phyloP scores from a whole-genome alignment of 2,113 vertebrate genomes.

The Azemiops feae region DNA sequence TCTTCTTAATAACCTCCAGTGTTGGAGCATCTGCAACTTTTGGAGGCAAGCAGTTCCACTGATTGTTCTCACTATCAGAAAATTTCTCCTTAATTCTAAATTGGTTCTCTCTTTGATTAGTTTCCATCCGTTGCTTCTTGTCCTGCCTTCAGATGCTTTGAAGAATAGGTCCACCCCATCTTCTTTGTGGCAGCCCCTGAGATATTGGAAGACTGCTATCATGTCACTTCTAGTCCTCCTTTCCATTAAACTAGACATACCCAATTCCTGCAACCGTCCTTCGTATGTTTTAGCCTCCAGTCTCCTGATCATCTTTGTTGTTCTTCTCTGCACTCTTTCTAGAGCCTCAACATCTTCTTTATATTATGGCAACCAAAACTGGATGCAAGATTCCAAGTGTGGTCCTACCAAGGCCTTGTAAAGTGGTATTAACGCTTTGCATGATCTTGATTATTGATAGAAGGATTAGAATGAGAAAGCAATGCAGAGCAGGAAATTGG shows the following conservation, averaged over 20 bases:
- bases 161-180: background rate
- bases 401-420: background rate
- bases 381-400: background rate
- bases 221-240: background rate
- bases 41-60: too few relatives aligned
- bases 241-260: background rate
- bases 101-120: background rate
- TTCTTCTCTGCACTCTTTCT: background rate
- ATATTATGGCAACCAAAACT: background rate
- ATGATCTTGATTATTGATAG: background rate
- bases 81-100: background rate
- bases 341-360: background rate
- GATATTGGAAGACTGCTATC: background rate
- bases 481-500: background rate
- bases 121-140: background rate
- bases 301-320: background rate
- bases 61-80: background rate
- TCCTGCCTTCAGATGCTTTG: background rate
- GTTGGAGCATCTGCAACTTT: too few relatives aligned
- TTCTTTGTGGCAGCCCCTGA: background rate
- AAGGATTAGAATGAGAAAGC: background rate
- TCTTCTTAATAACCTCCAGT: too few relatives aligned
- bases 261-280: background rate
- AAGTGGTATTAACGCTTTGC: background rate
- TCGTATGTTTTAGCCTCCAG: rapidly evolving